These are phyloP conservation scores for Melanostoma scalare DNA, from an alignment of 2,888 invertebrate species.

Conservation along the genomic window DNA sequence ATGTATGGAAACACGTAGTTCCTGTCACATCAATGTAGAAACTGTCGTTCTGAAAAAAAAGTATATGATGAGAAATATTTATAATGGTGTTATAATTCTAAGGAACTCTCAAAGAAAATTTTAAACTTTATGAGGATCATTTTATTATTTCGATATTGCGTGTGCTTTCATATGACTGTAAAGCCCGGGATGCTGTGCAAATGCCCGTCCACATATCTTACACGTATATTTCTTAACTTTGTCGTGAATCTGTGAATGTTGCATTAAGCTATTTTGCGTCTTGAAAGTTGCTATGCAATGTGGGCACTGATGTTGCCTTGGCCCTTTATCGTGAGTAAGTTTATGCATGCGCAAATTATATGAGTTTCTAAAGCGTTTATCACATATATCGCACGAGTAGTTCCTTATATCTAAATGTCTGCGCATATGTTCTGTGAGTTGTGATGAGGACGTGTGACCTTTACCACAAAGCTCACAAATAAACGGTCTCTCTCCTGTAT, in stretches of 20 bases:
- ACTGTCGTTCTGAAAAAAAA: too few relatives aligned
- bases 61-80: too few relatives aligned
- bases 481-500: constrained; percentile 66
- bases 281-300: constrained; percentile 60
- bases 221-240: constrained; percentile 67
- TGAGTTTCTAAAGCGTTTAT: constrained; percentile 65
- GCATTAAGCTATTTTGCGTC: constrained; percentile 53
- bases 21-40: too few relatives aligned
- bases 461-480: constrained; percentile 72
- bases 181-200: constrained; percentile 72
- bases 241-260: constrained; percentile 69
- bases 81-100: too few relatives aligned
- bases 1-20: too few relatives aligned
- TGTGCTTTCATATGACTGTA: constrained; percentile 73
- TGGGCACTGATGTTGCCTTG: constrained; percentile 48
- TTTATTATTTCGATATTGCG: constrained; percentile 33
- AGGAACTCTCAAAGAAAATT: too few relatives aligned
- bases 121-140: background rate
- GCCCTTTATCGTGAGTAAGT: constrained; percentile 59
- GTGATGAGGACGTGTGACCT: constrained; percentile 56
- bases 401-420: constrained; percentile 65
- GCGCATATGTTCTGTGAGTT: constrained; percentile 65
- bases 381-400: constrained; percentile 60
- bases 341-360: constrained; percentile 63
- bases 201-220: constrained; percentile 66